Conservation (phyloP, 2,113 vertebrate genomes). For the Tonatia bakeri region DNA sequence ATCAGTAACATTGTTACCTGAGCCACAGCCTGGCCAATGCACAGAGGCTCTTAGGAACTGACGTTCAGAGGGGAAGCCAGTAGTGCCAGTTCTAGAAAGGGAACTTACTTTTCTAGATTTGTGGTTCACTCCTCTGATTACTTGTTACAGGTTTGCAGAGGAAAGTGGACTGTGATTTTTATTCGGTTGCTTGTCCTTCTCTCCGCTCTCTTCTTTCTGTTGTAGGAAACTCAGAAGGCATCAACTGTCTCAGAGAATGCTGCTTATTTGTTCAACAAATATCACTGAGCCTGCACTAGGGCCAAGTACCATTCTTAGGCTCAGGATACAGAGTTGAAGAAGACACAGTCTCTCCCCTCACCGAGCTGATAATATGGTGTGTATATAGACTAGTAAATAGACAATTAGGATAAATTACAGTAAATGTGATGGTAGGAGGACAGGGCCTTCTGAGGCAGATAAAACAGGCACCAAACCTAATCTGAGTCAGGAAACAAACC, state of each 20-base stretch:
- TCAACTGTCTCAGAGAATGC: background rate
- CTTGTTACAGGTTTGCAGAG: background rate
- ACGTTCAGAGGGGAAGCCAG: background rate
- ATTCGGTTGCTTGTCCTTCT: background rate
- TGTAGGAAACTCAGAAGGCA: background rate
- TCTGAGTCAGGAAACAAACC: background rate
- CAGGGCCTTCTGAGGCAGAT: background rate
- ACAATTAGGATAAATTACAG: background rate
- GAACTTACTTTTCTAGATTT: background rate
- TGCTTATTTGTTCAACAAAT: constrained; percentile 7
- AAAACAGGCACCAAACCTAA: background rate
- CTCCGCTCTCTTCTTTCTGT: background rate
- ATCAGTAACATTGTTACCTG: background rate
- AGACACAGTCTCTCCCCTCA: background rate
- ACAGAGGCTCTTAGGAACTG: background rate
- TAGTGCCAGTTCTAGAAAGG: background rate
- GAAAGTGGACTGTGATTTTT: background rate
- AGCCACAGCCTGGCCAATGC: background rate
- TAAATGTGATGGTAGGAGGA: background rate
- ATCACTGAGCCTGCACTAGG: background rate
- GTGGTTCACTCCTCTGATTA: background rate
- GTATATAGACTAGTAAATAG: background rate
- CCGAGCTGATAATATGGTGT: background rate
- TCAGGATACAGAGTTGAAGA: background rate
- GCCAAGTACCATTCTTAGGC: background rate